Base-by-base conservation (phyloP, 2,113 vertebrate genomes). In the Micronycteris hirsuta region DNA sequence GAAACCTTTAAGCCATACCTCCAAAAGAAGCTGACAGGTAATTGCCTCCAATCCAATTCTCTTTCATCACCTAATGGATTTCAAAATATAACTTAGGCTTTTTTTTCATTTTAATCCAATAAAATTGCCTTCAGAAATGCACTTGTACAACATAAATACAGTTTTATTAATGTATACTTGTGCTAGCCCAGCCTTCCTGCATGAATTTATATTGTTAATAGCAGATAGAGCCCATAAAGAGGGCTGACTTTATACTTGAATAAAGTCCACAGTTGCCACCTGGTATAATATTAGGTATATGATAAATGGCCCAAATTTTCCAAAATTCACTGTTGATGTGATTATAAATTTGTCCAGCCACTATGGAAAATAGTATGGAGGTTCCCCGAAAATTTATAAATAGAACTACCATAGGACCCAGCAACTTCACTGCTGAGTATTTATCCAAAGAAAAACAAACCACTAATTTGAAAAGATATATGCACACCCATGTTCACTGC, bases 51-150 rank as follows among this genome's bases (percentile, higher is more conserved):
- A 86, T 38, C 38, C 13, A 91, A 90, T 87, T 91, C 33, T 38
- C 20, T 88, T 85, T 86, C 6, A 56, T 74, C 33, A 85, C 13
- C 52, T 68, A 96, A 84, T 80, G 26, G 6, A 93, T 73, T 73
- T 85, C 63, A 89, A 87, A 96, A 93, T 71, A 61, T 63, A 86
- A 70, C 36, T 86, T 54, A 73, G 52, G 19, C 28, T 88, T 93
- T 86, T 81, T 61, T 93, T 86, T 76, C 36, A 41, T 77, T 89
- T 89, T 86, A 92, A 96, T 68, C 31, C 36, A 92, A 88, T 3
- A 80, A 86, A 96, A 86, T 20, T 71, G n/a, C 58, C 80, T 68
- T 14, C 16, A 83, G 19, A 86, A 92, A 80, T 47, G 24, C n/a
- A 91, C 70, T 80, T 49, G 43, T 36, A 82, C 54, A 94, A 92